A percentile compares a stretch with the other conserved stretches of the same genome.
These are phyloP conservation scores for Lycopodina hypogea DNA, from an alignment of 37 sponge, comb jelly and placozoan genomes.

Conservation along the genomic window DNA sequence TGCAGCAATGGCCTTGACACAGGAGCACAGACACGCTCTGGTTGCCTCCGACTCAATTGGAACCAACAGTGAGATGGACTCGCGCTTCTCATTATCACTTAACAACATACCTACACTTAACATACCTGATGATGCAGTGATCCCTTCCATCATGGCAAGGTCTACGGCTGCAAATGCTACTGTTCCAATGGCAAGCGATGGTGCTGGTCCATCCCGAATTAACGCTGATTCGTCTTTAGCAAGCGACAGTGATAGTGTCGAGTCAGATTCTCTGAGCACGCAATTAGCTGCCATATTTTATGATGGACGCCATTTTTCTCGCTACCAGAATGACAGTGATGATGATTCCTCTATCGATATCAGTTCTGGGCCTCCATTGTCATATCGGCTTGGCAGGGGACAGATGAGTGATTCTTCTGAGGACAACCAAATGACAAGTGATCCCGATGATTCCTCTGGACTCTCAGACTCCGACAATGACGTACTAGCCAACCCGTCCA, in stretches of 20 bases:
- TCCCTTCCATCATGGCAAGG: not conserved
- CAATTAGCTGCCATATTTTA: conserved; percentile 7
- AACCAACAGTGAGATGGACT: not conserved
- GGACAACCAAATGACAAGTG: not conserved
- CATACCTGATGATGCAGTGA: not conserved
- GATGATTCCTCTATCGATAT: not conserved
- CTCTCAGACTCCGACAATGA: conserved; percentile 5
- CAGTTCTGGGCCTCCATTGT: not conserved
- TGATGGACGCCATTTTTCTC: not conserved
- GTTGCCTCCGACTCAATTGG: not conserved
- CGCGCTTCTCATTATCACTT: not conserved
- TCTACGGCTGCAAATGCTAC: not conserved
- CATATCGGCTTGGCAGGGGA: not conserved
- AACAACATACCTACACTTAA: no score
- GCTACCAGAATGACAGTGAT: not conserved
- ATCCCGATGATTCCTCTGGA: conserved; percentile 8
- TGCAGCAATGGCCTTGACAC: not conserved
- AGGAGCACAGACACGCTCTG: not conserved
- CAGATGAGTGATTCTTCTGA: not conserved
- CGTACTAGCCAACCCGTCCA: not conserved
- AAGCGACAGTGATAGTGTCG: not conserved
- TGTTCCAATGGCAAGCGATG: not conserved
- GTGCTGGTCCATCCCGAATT: not conserved
- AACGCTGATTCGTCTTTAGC: not conserved
- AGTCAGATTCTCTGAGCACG: not conserved